A percentile compares a stretch with the other conserved stretches of the same genome.
Conservation (phyloP, 1,140 invertebrate species). For the Atta colombica region DNA sequence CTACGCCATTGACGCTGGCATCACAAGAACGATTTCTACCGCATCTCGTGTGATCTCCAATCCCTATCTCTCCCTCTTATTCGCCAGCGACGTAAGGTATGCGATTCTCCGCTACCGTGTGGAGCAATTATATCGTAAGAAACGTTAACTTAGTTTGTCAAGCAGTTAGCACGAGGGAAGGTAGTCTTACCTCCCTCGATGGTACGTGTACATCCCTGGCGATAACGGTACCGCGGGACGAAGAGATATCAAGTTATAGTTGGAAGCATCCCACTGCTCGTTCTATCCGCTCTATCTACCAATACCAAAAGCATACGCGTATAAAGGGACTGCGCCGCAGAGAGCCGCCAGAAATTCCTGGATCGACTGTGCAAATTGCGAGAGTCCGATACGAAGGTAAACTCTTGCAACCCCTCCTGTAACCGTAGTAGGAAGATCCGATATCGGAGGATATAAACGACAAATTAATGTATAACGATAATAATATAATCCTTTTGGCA, state of each 20-base stretch:
- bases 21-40: slow-evolving; percentile 67
- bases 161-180: slow-evolving; percentile 80
- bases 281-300: slow-evolving; percentile 33
- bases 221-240: slow-evolving; percentile 61
- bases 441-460: not conserved
- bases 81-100: slow-evolving; percentile 73
- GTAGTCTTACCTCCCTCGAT: slow-evolving; percentile 48
- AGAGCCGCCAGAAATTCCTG: slow-evolving; percentile 72
- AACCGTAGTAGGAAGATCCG: not conserved
- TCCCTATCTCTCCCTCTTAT: not conserved
- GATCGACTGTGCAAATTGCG: slow-evolving; percentile 66
- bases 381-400: slow-evolving; percentile 67
- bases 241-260: slow-evolving; percentile 71
- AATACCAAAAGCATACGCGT: slow-evolving; percentile 23
- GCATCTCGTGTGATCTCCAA: slow-evolving; percentile 6
- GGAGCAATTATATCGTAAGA: slow-evolving; percentile 84
- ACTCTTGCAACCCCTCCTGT: slow-evolving; percentile 10
- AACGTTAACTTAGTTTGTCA: slow-evolving; percentile 83
- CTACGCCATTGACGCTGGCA: slow-evolving; percentile 67
- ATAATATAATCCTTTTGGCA: not conserved
- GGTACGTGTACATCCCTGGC: slow-evolving; percentile 56
- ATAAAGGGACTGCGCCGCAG: slow-evolving; percentile 50
- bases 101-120: slow-evolving; percentile 76
- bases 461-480: not conserved
- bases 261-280: slow-evolving; percentile 29